Evolutionary conservation across 2,113 vertebrate species (phyloP).

Genomic region (Microcebus murinus): DNA sequence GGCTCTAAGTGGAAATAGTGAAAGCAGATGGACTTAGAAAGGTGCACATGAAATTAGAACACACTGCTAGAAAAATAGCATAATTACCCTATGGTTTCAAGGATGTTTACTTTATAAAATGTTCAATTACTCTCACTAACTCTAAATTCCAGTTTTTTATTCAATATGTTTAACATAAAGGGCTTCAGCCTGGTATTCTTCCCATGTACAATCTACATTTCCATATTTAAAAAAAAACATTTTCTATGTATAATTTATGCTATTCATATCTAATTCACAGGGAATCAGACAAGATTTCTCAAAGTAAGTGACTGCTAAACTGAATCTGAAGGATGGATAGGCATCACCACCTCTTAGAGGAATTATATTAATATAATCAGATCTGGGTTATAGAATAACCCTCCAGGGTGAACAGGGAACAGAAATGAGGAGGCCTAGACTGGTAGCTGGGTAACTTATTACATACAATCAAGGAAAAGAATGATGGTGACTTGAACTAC

Average conservation of each 20-base stretch:
- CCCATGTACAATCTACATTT: not conserved
- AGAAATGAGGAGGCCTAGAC: not conserved
- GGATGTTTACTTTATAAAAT: conserved; percentile 36
- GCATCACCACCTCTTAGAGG: not conserved
- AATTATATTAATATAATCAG: not conserved
- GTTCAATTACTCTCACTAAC: conserved; percentile 4
- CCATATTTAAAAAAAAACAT: not conserved
- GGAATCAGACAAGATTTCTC: not conserved
- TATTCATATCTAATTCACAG: not conserved
- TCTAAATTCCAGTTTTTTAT: not conserved
- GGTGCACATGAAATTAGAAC: not conserved
- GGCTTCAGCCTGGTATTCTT: not conserved
- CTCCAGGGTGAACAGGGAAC: not conserved
- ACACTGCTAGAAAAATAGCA: not conserved
- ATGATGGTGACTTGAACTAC: not conserved
- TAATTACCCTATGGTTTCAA: not conserved
- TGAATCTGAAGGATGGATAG: not conserved
- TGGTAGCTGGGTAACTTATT: not conserved
- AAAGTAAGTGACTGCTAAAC: not conserved
- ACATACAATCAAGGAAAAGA: not conserved
- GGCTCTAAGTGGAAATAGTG: not conserved
- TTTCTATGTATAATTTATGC: not conserved
- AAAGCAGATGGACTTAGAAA: not conserved
- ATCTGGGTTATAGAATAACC: not conserved
- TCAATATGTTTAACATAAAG: not conserved